Conservation (phyloP, 1,140 invertebrate genomes). For the Colletes latitarsis region DNA sequence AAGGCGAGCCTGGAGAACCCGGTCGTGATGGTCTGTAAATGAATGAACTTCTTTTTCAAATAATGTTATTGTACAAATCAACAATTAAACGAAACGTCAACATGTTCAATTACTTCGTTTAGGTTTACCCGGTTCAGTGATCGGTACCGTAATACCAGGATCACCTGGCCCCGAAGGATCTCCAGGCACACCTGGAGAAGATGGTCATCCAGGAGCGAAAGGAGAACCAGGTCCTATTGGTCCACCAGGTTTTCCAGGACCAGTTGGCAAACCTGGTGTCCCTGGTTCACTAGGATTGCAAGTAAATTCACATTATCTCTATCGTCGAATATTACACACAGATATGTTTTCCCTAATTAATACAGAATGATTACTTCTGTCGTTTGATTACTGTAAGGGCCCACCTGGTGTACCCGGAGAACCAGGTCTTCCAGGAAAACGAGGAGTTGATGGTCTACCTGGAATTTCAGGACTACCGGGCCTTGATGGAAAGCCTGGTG, state of each 20-base stretch:
- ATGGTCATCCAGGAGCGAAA: conserved; percentile 75
- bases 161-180: conserved; percentile 42
- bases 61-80: too few relatives aligned
- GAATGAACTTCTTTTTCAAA: too few relatives aligned
- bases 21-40: conserved; percentile 60
- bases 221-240: conserved; percentile 74
- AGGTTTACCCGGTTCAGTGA: conserved; percentile 32
- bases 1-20: conserved; percentile 73
- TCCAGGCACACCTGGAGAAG: conserved; percentile 65
- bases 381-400: conserved; percentile 59
- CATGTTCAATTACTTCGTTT: too few relatives aligned
- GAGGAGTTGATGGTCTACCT: conserved; percentile 69
- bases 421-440: conserved; percentile 69
- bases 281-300: conserved; percentile 70
- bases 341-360: too few relatives aligned
- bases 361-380: too few relatives aligned
- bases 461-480: conserved; percentile 71
- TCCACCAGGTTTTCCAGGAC: conserved; percentile 71
- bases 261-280: conserved; percentile 64
- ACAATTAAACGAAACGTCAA: too few relatives aligned
- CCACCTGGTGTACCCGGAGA: conserved; percentile 69
- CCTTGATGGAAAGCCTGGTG: conserved; percentile 77
- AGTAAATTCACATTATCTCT: conserved; percentile 40
- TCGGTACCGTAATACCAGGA: conserved; percentile 30
- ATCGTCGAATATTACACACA: not conserved